Evolutionary conservation across 2,888 invertebrate species (phyloP).

Genomic region (Hydrotaea cyrtoneurina): DNA sequence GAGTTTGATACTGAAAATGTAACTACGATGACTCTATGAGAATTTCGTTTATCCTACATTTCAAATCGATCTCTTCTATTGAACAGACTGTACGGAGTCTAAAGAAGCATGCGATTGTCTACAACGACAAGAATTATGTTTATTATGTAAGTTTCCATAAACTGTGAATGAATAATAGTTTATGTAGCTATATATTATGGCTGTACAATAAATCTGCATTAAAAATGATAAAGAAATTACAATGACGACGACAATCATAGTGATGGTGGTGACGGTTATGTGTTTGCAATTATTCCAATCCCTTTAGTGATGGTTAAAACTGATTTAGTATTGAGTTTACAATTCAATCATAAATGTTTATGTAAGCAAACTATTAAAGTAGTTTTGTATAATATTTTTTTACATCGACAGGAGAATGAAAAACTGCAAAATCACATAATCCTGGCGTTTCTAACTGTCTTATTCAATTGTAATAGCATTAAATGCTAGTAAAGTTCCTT

Average conservation of each 20-base stretch:
- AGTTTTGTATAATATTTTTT: no score
- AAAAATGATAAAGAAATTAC: slow-evolving; percentile 45
- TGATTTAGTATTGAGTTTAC: not conserved
- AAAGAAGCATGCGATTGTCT: not conserved
- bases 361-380: no score
- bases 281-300: not conserved
- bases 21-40: no score
- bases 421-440: no score
- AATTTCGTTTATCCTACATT: no score
- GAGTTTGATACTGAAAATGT: no score
- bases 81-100: not conserved
- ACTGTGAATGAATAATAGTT: slow-evolving; percentile 40
- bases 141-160: slow-evolving; percentile 43
- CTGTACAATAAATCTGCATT: slow-evolving; percentile 61
- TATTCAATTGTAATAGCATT: no score
- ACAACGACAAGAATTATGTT: slow-evolving; percentile 53
- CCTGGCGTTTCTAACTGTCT: no score
- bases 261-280: not conserved
- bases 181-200: slow-evolving; percentile 49
- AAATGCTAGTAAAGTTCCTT: no score
- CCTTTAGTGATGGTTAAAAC: not conserved
- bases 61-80: not conserved
- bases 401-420: no score
- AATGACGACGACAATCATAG: not conserved
- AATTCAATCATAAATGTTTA: not conserved